Evolutionary conservation across 2,113 vertebrate species (phyloP).

Genomic region (Clarias gariepinus): DNA sequence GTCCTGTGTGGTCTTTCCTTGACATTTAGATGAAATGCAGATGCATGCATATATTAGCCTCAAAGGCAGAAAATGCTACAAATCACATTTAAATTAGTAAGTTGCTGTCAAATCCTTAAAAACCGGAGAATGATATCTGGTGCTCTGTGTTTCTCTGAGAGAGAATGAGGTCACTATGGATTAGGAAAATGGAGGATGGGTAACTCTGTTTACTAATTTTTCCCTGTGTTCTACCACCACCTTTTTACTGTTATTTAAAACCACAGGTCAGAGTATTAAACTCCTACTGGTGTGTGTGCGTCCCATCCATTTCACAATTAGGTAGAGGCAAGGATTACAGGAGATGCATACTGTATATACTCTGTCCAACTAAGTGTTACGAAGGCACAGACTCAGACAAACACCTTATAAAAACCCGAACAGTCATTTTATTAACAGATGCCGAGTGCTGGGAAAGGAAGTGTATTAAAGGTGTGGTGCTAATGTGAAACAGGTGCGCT

Average conservation of each 20-base stretch:
- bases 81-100: slow-evolving; percentile 30
- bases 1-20: slow-evolving; percentile 6
- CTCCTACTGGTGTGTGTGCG: not conserved
- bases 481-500: no score
- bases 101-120: not conserved
- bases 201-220: slow-evolving; percentile 10
- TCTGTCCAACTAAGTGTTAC: no score
- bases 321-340: no score
- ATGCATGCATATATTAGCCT: slow-evolving; percentile 14
- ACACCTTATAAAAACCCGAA: no score
- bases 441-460: no score
- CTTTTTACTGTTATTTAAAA: slow-evolving; percentile 62
- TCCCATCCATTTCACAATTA: slow-evolving; percentile 28
- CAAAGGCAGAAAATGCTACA: slow-evolving; percentile 29
- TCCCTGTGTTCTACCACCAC: not conserved
- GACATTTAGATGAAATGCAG: slow-evolving; percentile 29
- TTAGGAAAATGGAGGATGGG: not conserved
- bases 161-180: slow-evolving; percentile 14
- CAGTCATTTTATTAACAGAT: no score
- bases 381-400: no score
- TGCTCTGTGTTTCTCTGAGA: not conserved
- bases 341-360: no score
- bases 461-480: no score
- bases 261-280: slow-evolving; percentile 54
- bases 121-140: slow-evolving; percentile 21